These are phyloP conservation scores for Poecilia wingei DNA, from an alignment of 2,797 vertebrate genomes.

Conservation along the genomic window DNA sequence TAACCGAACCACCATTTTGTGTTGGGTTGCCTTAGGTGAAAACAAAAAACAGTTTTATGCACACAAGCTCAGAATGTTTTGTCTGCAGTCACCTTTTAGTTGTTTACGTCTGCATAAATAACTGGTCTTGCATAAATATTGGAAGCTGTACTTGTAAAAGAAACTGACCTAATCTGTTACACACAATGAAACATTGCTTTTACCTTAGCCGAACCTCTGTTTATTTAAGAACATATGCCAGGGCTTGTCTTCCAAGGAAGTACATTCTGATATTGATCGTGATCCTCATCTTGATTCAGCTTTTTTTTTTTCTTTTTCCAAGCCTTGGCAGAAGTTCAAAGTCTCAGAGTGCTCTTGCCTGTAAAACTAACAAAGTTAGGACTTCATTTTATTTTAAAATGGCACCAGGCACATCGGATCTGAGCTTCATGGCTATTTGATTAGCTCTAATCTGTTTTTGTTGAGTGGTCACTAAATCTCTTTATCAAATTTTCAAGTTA, in stretches of 20 bases:
- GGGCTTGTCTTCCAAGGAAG: background rate
- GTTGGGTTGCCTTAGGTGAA: constrained; percentile 1
- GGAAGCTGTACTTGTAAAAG: background rate
- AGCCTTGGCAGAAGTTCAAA: background rate
- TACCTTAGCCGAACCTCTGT: background rate
- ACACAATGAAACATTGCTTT: background rate
- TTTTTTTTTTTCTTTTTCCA: no score
- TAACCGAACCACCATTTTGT: background rate
- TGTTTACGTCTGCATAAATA: background rate
- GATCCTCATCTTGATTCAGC: background rate
- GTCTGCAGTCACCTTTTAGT: background rate
- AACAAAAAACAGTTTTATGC: background rate
- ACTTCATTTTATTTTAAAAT: background rate
- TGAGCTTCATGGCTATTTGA: background rate
- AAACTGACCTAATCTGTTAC: background rate
- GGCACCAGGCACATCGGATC: background rate
- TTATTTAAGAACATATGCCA: background rate
- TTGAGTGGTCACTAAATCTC: background rate
- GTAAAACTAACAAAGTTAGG: background rate
- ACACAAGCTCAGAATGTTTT: background rate
- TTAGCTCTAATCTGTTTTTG: background rate
- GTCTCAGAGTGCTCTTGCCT: background rate
- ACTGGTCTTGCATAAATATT: constrained; percentile 2
- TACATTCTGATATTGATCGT: background rate
- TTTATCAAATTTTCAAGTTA: constrained; percentile 1